These are phyloP conservation scores for Cepaea hortensis DNA, from an alignment of 2,888 invertebrate genomes.

Conservation along the genomic window DNA sequence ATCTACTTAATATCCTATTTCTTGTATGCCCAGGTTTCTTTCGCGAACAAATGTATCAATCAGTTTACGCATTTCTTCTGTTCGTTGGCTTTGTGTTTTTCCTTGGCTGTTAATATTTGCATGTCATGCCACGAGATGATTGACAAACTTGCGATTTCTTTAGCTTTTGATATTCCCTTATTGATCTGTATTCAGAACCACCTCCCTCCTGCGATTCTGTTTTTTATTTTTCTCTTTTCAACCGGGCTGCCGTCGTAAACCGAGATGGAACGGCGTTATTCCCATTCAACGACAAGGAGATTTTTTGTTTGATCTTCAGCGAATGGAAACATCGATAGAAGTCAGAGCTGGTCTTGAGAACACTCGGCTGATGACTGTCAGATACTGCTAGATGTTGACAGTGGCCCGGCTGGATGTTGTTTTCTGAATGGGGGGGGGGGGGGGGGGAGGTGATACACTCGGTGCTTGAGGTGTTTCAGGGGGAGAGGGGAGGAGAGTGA, in stretches of 20 bases:
- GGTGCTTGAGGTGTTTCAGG: too few relatives aligned
- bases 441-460: too few relatives aligned
- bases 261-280: background rate
- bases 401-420: too few relatives aligned
- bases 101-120: background rate
- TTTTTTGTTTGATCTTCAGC: too few relatives aligned
- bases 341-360: too few relatives aligned
- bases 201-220: background rate
- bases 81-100: background rate
- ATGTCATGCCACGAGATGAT: background rate
- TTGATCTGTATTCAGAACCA: slow-evolving; percentile 9
- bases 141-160: slow-evolving; percentile 22
- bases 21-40: too few relatives aligned
- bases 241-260: background rate
- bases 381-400: too few relatives aligned
- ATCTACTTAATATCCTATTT: too few relatives aligned
- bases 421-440: too few relatives aligned
- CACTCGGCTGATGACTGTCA: too few relatives aligned
- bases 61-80: background rate
- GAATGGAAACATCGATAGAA: too few relatives aligned
- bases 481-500: too few relatives aligned
- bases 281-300: background rate
- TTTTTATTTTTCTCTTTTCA: background rate
- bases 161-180: slow-evolving; percentile 19
- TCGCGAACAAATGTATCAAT: background rate